A percentile compares a stretch with the other conserved stretches of the same genome.
Evolutionary conservation across 2,113 vertebrate genomes (phyloP).

Genomic region (Mesitornis unicolor): DNA sequence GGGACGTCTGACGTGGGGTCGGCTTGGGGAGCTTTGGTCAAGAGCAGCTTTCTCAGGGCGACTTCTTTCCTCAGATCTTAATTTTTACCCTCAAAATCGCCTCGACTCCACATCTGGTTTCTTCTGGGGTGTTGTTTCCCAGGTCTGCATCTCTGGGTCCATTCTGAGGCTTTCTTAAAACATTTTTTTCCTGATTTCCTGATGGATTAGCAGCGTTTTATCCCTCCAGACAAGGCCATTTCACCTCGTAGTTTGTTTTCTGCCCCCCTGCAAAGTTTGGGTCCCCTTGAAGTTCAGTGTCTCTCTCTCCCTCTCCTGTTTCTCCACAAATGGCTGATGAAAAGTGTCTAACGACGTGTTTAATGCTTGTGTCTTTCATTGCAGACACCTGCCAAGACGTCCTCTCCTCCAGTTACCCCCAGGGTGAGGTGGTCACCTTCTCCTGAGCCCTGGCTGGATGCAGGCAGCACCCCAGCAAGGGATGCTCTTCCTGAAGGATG

Average conservation of each 20-base stretch:
- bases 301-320: neutral
- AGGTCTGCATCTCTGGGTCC: neutral
- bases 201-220: neutral
- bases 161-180: neutral
- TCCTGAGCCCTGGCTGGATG: slow-evolving; percentile 70
- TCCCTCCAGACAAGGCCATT: neutral
- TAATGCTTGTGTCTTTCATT: slow-evolving; percentile 66
- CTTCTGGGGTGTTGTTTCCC: neutral
- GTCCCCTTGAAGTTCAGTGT: neutral
- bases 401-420: slow-evolving; percentile 73
- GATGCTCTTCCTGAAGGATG: neutral
- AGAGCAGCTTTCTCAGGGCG: neutral
- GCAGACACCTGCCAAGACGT: slow-evolving; percentile 75
- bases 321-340: neutral
- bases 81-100: neutral
- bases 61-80: neutral
- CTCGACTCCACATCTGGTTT: neutral
- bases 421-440: slow-evolving; percentile 76
- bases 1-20: neutral
- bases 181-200: neutral
- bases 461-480: neutral
- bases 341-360: neutral
- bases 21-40: neutral
- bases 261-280: fast-evolving
- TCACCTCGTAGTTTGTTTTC: neutral